A percentile compares a stretch with the other conserved stretches of the same genome.
Evolutionary conservation across 1,140 invertebrate genomes (phyloP).

Genomic region (Cydia splendana): DNA sequence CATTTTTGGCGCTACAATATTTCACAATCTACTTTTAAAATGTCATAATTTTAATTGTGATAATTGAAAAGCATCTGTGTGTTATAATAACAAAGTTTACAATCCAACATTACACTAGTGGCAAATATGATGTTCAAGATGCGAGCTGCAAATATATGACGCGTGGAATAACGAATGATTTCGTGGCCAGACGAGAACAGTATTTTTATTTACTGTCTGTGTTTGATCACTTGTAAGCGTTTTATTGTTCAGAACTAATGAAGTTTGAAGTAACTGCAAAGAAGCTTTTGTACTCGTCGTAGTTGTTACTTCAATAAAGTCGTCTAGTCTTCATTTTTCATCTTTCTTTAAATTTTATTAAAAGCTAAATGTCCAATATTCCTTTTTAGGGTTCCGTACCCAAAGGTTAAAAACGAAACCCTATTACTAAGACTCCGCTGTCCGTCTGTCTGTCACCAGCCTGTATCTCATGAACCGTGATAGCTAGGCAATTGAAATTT

Average conservation of each 20-base stretch:
- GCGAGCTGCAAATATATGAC: neutral
- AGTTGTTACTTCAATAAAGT: neutral
- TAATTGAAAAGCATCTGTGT: neutral
- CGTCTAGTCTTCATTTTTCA: too few relatives aligned
- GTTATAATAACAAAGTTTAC: neutral
- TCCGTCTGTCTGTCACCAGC: too few relatives aligned
- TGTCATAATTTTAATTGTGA: neutral
- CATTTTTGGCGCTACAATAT: slow-evolving; percentile 3
- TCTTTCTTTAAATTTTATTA: too few relatives aligned
- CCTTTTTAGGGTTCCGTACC: too few relatives aligned
- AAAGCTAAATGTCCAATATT: too few relatives aligned
- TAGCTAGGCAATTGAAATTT: too few relatives aligned
- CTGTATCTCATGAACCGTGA: too few relatives aligned
- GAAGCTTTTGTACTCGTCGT: neutral
- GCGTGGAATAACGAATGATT: slow-evolving; percentile 1
- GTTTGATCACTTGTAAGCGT: neutral
- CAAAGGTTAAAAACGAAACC: too few relatives aligned
- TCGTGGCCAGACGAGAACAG: slow-evolving; percentile 5
- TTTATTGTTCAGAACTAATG: neutral
- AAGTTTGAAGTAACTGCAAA: neutral
- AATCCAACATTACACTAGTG: neutral
- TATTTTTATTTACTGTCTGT: slow-evolving; percentile 2
- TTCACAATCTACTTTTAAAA: neutral
- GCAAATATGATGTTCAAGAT: neutral
- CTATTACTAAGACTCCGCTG: too few relatives aligned